These are phyloP conservation scores for Fragum sueziense DNA, from an alignment of 2,888 invertebrate species.

Conservation along the genomic window DNA sequence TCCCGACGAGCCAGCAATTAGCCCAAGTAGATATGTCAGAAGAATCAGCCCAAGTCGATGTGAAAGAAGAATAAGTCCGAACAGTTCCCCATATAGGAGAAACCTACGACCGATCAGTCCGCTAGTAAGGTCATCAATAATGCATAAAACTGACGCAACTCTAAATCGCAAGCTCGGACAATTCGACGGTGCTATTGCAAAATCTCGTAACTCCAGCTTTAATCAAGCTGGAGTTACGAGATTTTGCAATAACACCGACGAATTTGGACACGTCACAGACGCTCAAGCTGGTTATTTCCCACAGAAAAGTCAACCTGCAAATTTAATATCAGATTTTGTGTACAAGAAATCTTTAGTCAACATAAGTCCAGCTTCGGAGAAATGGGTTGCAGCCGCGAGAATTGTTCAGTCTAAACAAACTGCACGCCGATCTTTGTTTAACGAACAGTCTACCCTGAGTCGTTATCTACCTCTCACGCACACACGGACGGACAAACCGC, in stretches of 20 bases:
- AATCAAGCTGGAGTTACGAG: no score
- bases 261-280: no score
- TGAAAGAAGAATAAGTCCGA: no score
- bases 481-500: not conserved
- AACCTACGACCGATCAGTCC: not conserved
- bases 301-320: not conserved
- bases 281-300: no score
- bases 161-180: no score
- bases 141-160: not conserved
- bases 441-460: not conserved
- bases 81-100: not conserved
- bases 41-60: not conserved
- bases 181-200: no score
- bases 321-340: not conserved
- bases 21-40: no score
- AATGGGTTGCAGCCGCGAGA: not conserved
- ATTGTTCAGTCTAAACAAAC: not conserved
- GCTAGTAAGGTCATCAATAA: not conserved
- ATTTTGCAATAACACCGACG: no score
- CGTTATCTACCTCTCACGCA: not conserved
- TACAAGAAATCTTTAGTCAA: not conserved
- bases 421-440: constrained; percentile 2
- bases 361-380: not conserved
- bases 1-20: not conserved
- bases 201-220: no score